A percentile compares a stretch with the other conserved stretches of the same genome.
These are phyloP conservation scores for Carpatolechia fugitivella DNA, from an alignment of 2,888 invertebrate species.

Conservation along the genomic window DNA sequence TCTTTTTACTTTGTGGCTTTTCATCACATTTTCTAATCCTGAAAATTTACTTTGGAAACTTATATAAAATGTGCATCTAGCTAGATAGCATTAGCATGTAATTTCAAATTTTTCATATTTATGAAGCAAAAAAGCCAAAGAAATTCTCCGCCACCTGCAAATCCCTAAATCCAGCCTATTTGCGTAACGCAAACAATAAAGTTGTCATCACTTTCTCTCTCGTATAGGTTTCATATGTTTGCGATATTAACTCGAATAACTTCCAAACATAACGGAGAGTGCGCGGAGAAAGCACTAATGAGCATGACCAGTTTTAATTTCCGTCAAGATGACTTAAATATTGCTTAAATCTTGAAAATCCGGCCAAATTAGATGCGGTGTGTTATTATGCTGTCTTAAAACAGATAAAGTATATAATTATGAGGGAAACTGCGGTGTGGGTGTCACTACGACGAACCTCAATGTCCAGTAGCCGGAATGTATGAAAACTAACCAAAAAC, in stretches of 20 bases:
- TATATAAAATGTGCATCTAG: no score
- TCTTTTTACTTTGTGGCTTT: no score
- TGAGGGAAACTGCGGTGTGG: background rate
- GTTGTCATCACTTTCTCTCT: conserved; percentile 45
- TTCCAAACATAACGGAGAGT: conserved; percentile 51
- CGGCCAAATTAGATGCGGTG: conserved; percentile 22
- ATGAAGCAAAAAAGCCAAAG: no score
- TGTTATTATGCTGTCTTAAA: conserved; percentile 2
- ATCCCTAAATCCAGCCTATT: no score
- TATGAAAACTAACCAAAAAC: background rate
- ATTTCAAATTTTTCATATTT: no score
- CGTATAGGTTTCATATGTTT: conserved; percentile 53
- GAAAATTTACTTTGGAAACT: no score
- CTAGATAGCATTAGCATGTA: no score
- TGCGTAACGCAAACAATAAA: background rate
- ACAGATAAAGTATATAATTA: conserved; percentile 3
- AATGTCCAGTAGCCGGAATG: background rate
- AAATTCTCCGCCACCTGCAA: no score
- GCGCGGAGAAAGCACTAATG: conserved; percentile 67
- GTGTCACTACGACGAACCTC: background rate
- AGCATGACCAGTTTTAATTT: conserved; percentile 65
- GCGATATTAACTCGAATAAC: conserved; percentile 49
- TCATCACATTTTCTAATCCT: no score
- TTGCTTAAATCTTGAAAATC: conserved; percentile 31
- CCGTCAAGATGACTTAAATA: conserved; percentile 47